Evolutionary conservation across 2,888 invertebrate species (phyloP).

Genomic region (Cantharis nigra): DNA sequence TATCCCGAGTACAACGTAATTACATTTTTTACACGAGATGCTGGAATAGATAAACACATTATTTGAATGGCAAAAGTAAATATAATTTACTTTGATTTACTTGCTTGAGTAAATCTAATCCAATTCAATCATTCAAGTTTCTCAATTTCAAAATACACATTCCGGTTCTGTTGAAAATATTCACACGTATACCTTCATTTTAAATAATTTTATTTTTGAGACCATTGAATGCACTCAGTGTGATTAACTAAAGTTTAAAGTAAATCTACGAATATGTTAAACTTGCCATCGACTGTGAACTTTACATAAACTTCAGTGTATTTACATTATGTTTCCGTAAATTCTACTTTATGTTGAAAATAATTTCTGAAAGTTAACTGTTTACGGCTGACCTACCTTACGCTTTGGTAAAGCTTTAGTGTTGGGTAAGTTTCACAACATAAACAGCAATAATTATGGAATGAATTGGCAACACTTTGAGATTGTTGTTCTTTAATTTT

Average conservation of each 20-base stretch:
- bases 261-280: background rate
- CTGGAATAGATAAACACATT: background rate
- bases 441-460: background rate
- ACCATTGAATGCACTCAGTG: background rate
- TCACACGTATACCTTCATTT: background rate
- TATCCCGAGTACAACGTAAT: background rate
- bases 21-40: background rate
- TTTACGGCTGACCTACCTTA: background rate
- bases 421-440: background rate
- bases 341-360: background rate
- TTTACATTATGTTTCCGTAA: background rate
- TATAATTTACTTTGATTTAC: background rate
- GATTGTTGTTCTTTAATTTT: background rate
- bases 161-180: background rate
- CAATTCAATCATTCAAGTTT: background rate
- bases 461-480: background rate
- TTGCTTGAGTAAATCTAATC: background rate
- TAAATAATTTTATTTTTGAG: background rate
- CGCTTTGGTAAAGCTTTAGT: background rate
- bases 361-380: background rate
- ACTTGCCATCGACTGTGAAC: background rate
- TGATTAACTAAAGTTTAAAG: background rate
- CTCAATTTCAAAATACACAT: background rate
- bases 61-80: background rate
- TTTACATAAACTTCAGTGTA: background rate